These are phyloP conservation scores for Agapornis canus DNA, from an alignment of 2,797 vertebrate species.

Conservation along the genomic window DNA sequence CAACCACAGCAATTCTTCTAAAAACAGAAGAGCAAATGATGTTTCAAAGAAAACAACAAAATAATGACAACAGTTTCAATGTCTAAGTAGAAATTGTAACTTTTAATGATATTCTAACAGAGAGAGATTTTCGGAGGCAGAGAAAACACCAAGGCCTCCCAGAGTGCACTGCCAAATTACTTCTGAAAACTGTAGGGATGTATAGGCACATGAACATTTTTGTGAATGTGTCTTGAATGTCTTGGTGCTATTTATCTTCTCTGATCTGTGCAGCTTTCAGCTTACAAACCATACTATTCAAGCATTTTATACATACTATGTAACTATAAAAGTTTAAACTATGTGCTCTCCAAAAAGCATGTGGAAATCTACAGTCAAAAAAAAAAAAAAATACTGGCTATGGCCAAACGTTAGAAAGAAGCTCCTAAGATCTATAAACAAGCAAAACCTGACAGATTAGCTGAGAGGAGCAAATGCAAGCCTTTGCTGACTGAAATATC, in stretches of 20 bases:
- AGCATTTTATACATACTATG: background rate
- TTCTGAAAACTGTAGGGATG: background rate
- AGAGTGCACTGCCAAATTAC: background rate
- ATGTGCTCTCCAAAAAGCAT: background rate
- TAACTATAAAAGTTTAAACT: constrained; percentile 73
- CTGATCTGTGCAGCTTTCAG: constrained; percentile 24
- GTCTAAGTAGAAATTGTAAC: background rate
- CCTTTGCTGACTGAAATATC: constrained; percentile 64
- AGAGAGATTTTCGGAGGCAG: background rate
- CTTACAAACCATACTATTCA: background rate
- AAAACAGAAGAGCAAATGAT: background rate
- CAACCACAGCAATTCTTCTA: background rate
- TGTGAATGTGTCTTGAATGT: constrained; percentile 18
- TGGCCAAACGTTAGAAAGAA: background rate
- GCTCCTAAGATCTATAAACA: constrained; percentile 46
- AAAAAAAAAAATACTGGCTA: background rate
- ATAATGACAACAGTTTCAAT: background rate
- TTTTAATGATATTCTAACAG: background rate
- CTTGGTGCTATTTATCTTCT: constrained; percentile 16
- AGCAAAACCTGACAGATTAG: constrained; percentile 53
- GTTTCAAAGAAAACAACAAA: background rate
- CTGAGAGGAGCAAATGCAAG: constrained; percentile 15
- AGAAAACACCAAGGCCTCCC: background rate
- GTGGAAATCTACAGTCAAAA: constrained; percentile 3
- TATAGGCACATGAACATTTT: background rate